Percentiles rank a stretch among this genome's conserved stretches.
Evolutionary conservation across 2,888 invertebrate genomes (phyloP).

Genomic region (Celastrina argiolus): DNA sequence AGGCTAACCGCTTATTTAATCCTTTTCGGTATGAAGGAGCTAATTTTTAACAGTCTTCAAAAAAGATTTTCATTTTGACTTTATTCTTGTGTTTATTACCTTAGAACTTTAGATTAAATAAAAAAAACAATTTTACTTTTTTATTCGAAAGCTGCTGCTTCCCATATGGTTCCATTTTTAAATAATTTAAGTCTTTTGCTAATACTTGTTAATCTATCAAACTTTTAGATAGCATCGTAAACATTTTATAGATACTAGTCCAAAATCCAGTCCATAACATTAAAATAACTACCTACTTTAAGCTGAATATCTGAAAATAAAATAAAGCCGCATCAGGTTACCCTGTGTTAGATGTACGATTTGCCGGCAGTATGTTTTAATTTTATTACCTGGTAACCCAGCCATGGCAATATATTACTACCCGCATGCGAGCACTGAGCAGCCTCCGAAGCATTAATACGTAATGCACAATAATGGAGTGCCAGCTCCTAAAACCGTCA

Average conservation of each 20-base stretch:
- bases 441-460: slow-evolving; percentile 47
- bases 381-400: slow-evolving; percentile 22
- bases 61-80: too few relatives aligned
- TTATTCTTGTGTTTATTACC: too few relatives aligned
- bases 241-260: background rate
- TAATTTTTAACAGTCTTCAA: background rate
- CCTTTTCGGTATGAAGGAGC: background rate
- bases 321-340: background rate
- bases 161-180: too few relatives aligned
- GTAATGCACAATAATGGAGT: slow-evolving; percentile 61
- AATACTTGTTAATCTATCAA: too few relatives aligned
- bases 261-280: background rate
- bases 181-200: too few relatives aligned
- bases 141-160: too few relatives aligned
- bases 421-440: slow-evolving; percentile 26
- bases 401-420: slow-evolving; percentile 21
- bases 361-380: slow-evolving; percentile 15
- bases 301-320: background rate
- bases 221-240: too few relatives aligned
- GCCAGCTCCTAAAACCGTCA: slow-evolving; percentile 30
- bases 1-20: slow-evolving; percentile 3
- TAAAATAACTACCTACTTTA: background rate
- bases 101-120: too few relatives aligned
- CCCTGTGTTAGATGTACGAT: background rate
- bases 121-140: too few relatives aligned